Base-by-base conservation (phyloP, 2,888 invertebrate species). In the Morpho helenor region DNA sequence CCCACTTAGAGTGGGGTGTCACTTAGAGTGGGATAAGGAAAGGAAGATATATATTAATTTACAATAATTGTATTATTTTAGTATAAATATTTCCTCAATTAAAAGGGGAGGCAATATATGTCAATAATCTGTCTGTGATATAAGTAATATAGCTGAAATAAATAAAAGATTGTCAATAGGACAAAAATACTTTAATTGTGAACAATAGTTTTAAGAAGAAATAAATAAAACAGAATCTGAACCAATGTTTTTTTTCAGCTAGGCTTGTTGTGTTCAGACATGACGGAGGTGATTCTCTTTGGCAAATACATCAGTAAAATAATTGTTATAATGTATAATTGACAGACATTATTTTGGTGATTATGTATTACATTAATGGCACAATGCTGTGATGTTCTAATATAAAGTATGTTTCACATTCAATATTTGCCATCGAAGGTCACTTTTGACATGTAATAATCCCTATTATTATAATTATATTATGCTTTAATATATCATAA, bases 201-300 rank as follows among this genome's bases (percentile, higher is more conserved):
- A 55, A 52, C 63, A 63, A 58, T 76, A 76, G 71, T 62, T 67
- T 46, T 81, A 78, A 79, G 75, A 59, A 70, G 68, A 77, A 87
- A 85, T 86, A 84, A 88, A 84, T 74, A 68, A 65, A 65, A 70
- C 75, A 68, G 61, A 66, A 66, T 54, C 66, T 69, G 66, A 63
- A 68, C 74, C 69, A 68, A 76, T 84, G 76, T 85, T 87, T 87
- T 84, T 81, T 86, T 87, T 86, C 82, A 75, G 81, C 45, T 86
- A 87, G 87, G 89, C 84, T 76, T 73, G 77, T 70, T 84, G 90
- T 88, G 89, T 90, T 90, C 81, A 88, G 81, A 85, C 89, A 81
- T 87, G 72, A 72, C 77, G 88, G 89, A 89, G 89, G 86, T 64
- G 85, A 87, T 66, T 79, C 88, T 89, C 76, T 77, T 65, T 70